Base-by-base conservation (phyloP, 1,140 invertebrate species). In the Sinonovacula constricta region DNA sequence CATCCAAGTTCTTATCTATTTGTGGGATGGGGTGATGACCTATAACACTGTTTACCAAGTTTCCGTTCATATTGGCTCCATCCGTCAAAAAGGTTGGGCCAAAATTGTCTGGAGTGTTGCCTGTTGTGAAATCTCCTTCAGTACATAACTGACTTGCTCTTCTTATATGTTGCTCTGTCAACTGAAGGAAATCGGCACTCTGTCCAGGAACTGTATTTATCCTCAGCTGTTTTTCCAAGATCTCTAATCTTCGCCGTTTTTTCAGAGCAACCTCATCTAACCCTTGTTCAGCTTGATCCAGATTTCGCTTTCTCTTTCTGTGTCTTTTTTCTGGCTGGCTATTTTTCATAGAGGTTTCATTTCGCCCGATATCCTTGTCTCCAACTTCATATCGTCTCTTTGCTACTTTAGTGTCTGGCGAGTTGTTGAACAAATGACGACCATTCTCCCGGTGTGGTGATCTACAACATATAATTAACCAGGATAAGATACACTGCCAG, bases 1-100 rank as follows among this genome's bases (percentile, higher is more conserved):
- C 59, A 30, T 45, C 26, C 7, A 54, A 18, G n/a, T 65, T 65
- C 15, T 57, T 14, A 28, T 72, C 60, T 26, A 60, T 39, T 30
- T 56, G 69, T 33, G 34, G 51, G 33, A 63, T 60, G 26, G 22
- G 30, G 28, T 49, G 51, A 54, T 45, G 7, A 45, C 39, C 18
- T 7, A 45, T 45, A 45, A n/a, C n/a, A n/a, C n/a, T n/a, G n/a
- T n/a, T n/a, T n/a, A n/a, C n/a, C n/a, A n/a, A n/a, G n/a, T 45
- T 45, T 45, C 18, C 39, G 7, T 45, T 18, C 39, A 7, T 45
- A 10, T 18, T 18, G 18, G 7, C 39, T 45, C 18, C 18, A 18
- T 45, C 39, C 39, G 18, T 18, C 7, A 18, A 45, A n/a, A n/a
- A n/a, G n/a, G n/a, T n/a, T n/a, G n/a, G n/a, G n/a, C n/a, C n/a